Evolutionary conservation across 2,113 vertebrate genomes (phyloP), one percentile per base, ranked within the genome.

Genomic region (Sceloporus undulatus): DNA sequence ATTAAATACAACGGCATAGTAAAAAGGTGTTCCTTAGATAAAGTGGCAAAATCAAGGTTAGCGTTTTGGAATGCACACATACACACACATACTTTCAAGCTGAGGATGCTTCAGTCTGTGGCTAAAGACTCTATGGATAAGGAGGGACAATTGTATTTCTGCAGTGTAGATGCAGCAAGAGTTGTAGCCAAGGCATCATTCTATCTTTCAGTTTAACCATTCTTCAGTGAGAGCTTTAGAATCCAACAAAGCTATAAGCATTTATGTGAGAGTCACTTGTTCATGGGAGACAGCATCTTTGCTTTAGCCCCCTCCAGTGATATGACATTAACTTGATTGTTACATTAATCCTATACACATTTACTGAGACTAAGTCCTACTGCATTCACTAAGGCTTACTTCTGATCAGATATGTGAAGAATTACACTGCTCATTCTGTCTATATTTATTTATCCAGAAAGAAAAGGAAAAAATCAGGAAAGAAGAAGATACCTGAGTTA

Each of bases 401-500:
- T 73, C 70, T 73, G 70, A 34, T 9, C 14, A 73, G 70, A n/a
- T n/a, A n/a, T 34, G n/a, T 73, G 13, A n/a, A 34, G 70, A 13
- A 14, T 34, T 73, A n/a, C 70, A 34, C 29, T 73, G 29, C 29
- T 11, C 18, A 38, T 70, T 34, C 11, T 34, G n/a, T 73, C n/a
- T 73, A 38, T 38, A 73, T 14, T 73, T 73, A 5, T 34, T 73
- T 73, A 18, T 62, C 59, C 59, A 62, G 13, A 14, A 14, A 18
- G 21, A 68, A 68, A 68, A 68, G 4, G 21, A 68, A 18, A 66
- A 65, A 65, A 65, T 19, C 7, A 71, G 27, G 27, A 71, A 34
- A 1, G 6, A 9, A 62, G 29, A 59, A 90, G 27, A 71, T 96
- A 97, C 96, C 95, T 96, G 96, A 75, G 79, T 95, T 90, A 97